These are phyloP conservation scores for Hypercompe scribonia DNA, from an alignment of 2,888 invertebrate species.

Conservation along the genomic window DNA sequence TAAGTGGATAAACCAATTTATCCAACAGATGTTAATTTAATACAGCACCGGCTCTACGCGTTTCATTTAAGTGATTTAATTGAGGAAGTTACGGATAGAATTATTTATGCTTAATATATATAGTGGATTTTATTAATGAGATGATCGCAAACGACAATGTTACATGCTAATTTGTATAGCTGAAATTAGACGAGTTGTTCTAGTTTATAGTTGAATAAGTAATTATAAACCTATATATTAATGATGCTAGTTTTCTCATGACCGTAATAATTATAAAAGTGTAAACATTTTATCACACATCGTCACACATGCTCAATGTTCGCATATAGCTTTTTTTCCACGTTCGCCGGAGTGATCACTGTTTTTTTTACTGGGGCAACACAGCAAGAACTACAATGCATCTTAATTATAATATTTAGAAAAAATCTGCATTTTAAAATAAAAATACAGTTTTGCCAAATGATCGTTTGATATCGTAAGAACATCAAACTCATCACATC, in stretches of 20 bases:
- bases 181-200: not conserved
- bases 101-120: not conserved
- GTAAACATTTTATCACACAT: no score
- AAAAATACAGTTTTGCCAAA: no score
- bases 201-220: not conserved
- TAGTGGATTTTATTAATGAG: not conserved
- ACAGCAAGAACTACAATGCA: no score
- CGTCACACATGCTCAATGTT: not conserved
- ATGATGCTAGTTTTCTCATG: no score
- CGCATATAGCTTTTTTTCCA: no score
- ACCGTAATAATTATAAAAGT: no score
- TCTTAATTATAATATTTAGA: no score
- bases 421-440: no score
- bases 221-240: not conserved
- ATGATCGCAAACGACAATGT: not conserved
- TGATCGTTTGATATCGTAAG: not conserved
- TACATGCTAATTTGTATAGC: not conserved
- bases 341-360: not conserved
- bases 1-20: not conserved
- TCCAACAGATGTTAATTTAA: conserved; percentile 10
- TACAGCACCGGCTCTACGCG: conserved; percentile 2
- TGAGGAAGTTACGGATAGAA: conserved; percentile 1
- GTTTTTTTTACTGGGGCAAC: not conserved
- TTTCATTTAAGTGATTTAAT: conserved; percentile 2
- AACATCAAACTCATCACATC: not conserved